Evolutionary conservation across 2,888 invertebrate species (phyloP).

Genomic region (Hemithea aestivaria): DNA sequence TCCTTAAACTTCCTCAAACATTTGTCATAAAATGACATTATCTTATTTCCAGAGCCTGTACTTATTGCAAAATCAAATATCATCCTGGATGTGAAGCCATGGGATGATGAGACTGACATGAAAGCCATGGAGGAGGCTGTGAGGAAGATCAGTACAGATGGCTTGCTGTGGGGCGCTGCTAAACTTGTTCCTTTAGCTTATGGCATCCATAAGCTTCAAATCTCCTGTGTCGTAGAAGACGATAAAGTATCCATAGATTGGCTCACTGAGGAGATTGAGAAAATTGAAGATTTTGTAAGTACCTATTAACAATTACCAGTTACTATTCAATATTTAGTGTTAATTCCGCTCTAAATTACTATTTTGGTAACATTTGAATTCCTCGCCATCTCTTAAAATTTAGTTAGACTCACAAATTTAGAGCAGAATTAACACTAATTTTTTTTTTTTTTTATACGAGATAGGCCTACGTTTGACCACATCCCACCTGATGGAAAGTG

Average conservation of each 20-base stretch:
- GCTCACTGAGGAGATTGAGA: constrained; percentile 92
- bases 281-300: constrained; percentile 88
- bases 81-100: constrained; percentile 95
- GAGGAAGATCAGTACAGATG: constrained; percentile 87
- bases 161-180: constrained; percentile 95
- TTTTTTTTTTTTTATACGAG: constrained; percentile 11
- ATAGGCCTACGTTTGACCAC: too few species aligned
- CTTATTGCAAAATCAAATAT: constrained; percentile 97
- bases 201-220: constrained; percentile 95
- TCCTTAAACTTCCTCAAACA: too few species aligned
- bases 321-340: too few species aligned
- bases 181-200: constrained; percentile 95
- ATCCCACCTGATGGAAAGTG: too few species aligned
- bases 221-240: constrained; percentile 95
- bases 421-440: too few species aligned
- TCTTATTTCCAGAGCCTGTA: constrained; percentile 81
- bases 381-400: too few species aligned
- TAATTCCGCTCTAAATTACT: too few species aligned
- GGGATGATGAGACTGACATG: constrained; percentile 97
- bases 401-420: too few species aligned
- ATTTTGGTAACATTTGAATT: too few species aligned
- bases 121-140: constrained; percentile 88
- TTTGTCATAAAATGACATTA: too few species aligned
- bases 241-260: constrained; percentile 95
- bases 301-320: background rate